Base-by-base conservation (phyloP, 92 coral and sea anemone species). In the Phenganax subtilis region DNA sequence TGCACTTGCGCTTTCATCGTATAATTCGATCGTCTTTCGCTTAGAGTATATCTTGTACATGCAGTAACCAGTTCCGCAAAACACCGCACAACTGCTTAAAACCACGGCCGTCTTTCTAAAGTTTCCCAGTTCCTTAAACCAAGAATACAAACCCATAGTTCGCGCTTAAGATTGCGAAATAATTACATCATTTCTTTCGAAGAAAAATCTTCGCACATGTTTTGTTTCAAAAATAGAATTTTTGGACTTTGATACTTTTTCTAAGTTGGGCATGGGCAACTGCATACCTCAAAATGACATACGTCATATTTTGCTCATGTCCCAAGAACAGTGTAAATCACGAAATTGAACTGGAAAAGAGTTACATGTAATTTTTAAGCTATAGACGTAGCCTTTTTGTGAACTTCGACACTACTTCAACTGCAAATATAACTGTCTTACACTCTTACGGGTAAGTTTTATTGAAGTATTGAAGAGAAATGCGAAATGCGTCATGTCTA, bases 41-140 rank as follows among this genome's bases (percentile, higher is more conserved):
- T 62, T 62, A 10, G 82, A 62, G 83, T 84, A 93, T 17, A 86
- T 77, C 75, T 75, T 72, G 81, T 90, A 93, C 61, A 92, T 31
- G 12, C 97, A 93, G 75, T 91, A 93, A 44, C 84, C 88, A 20
- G 91, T 63, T 25, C 91, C 88, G 44, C 86, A 80, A 7, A 85
- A 85, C 15, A 82, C 87, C 10, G 86, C 83, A 47, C 96, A 90
- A 17, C 93, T 85, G 15, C 86, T 88, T 52, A 88, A 57, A 12
- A 90, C 90, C 52, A 93, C 62, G 10, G 84, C 57, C 51, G 86
- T 76, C 82, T 93, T 91, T 82, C 90, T 85, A 52, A 88, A 84
- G 61, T 75, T 71, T 31, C 89, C 88, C 25, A 93, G 90, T 8
- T 87, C 97, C 11, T 83, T 76, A 81, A 93, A 93, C 97, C 97